A percentile compares a stretch with the other conserved stretches of the same genome.
Conservation (phyloP, 2,797 vertebrate species). For the Etheostoma nigrum region DNA sequence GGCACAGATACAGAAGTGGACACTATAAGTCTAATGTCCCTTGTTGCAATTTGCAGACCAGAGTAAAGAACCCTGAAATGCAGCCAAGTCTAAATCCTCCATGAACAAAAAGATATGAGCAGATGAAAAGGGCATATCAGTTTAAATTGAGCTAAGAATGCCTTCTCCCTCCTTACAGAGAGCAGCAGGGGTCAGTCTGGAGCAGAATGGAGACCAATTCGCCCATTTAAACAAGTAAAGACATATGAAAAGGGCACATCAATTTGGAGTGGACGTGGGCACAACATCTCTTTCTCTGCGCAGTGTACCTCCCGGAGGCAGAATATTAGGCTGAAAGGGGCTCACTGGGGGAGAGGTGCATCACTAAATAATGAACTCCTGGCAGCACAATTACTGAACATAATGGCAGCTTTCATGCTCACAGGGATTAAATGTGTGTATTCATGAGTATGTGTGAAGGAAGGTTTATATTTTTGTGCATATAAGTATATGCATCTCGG, state of each 20-base stretch:
- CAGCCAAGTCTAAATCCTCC: conserved; percentile 28
- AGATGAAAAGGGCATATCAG: conserved; percentile 66
- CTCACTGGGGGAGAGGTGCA: conserved; percentile 59
- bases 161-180: conserved; percentile 54
- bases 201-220: conserved; percentile 53
- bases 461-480: conserved; percentile 22
- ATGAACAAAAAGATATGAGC: conserved; percentile 23
- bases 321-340: conserved; percentile 54
- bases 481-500: conserved; percentile 1
- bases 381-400: conserved; percentile 68
- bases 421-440: conserved; percentile 21
- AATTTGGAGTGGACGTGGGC: conserved; percentile 62
- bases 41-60: conserved; percentile 9
- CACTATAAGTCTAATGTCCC: conserved; percentile 7
- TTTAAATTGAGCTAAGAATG: conserved; percentile 64
- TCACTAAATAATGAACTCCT: conserved; percentile 76
- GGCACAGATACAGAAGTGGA: conserved; percentile 8
- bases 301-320: conserved; percentile 51
- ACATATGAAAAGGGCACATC: conserved; percentile 77
- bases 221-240: conserved; percentile 68
- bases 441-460: conserved; percentile 1
- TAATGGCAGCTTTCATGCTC: conserved; percentile 68
- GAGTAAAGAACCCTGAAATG: conserved; percentile 18
- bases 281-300: conserved; percentile 55
- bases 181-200: conserved; percentile 71